Evolutionary conservation across 1,140 invertebrate species (phyloP).

Genomic region (Psix sp.): DNA sequence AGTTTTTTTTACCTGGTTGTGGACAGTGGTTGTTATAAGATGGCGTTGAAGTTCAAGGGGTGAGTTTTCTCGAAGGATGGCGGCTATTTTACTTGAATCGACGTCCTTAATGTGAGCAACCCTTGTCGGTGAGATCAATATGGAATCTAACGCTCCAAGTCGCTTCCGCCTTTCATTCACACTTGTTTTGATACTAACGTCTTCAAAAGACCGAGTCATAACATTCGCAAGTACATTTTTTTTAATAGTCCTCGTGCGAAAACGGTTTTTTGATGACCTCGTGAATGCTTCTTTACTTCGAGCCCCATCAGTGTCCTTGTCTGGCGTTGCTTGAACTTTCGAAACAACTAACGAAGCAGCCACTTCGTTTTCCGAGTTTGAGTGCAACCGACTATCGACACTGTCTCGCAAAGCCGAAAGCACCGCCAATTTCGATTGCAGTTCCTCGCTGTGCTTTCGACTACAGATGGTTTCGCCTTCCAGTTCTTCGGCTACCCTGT

Average conservation of each 20-base stretch:
- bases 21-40: conserved; percentile 87
- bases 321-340: conserved; percentile 15
- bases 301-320: conserved; percentile 42
- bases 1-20: conserved; percentile 91
- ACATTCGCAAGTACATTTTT: conserved; percentile 71
- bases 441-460: conserved; percentile 80
- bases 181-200: conserved; percentile 63
- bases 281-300: conserved; percentile 62
- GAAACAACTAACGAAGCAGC: not conserved
- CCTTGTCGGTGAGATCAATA: conserved; percentile 71
- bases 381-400: conserved; percentile 80
- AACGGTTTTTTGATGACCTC: conserved; percentile 71
- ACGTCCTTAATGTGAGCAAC: conserved; percentile 67
- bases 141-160: conserved; percentile 73
- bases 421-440: conserved; percentile 80
- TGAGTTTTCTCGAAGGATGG: conserved; percentile 88
- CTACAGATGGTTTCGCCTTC: conserved; percentile 84
- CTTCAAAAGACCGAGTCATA: conserved; percentile 49
- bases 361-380: conserved; percentile 67
- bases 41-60: conserved; percentile 89
- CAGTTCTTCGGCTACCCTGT: conserved; percentile 83
- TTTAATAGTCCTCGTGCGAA: conserved; percentile 75
- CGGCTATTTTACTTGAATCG: conserved; percentile 85
- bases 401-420: conserved; percentile 80
- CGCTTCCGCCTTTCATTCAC: conserved; percentile 69